Base-by-base conservation (phyloP, 2,797 vertebrate genomes). In the Meda fulgida region DNA sequence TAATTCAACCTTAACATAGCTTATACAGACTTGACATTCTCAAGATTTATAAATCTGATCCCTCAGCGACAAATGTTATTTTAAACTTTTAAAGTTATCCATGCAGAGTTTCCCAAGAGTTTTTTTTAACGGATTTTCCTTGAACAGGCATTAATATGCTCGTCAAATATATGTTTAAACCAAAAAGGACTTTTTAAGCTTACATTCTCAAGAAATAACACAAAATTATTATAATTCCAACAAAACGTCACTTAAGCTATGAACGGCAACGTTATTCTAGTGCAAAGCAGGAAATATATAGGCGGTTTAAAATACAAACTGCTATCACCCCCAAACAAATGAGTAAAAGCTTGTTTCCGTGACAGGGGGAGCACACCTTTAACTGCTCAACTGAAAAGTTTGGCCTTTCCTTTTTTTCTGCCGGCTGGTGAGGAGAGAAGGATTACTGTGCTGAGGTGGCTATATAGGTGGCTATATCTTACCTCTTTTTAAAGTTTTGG, bases 361-460 rank as follows among this genome's bases (percentile, higher is more conserved):
- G 66, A 71, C 66, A 40, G 75, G 77, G 36, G 76, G 67, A 31
- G 80, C 29, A 58, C 80, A 86, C 85, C 85, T 86, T 81, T 86
- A 80, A 86, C 80, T 86, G 60, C 51, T 82, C 85, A 86, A 63
- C 80, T 86, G 85, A 71, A 83, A 86, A 83, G 53, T 77, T 86
- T 81, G 40, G 80, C 83, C 40, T 63, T 85, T 78, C 21, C 51
- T 65, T 79, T 60, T 43, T 29, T 58, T 55, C 48, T 71, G 73
- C 18, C 10, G 48, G 63, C 7, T 60, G 43, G 26, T 69, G 53
- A 73, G 70, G 46, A 65, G 71, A 48, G 48, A 66, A 31, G 51
- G 48, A 51, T 78, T 70, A 78, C 51, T 55, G 55, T 36, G 29
- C 29, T 72, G 36, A 19, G 43, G 21, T 75, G 29, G 58, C 11